Percentiles rank a stretch among this genome's conserved stretches.
Evolutionary conservation across 2,113 vertebrate genomes (phyloP).

Genomic region (Pristiophorus japonicus): DNA sequence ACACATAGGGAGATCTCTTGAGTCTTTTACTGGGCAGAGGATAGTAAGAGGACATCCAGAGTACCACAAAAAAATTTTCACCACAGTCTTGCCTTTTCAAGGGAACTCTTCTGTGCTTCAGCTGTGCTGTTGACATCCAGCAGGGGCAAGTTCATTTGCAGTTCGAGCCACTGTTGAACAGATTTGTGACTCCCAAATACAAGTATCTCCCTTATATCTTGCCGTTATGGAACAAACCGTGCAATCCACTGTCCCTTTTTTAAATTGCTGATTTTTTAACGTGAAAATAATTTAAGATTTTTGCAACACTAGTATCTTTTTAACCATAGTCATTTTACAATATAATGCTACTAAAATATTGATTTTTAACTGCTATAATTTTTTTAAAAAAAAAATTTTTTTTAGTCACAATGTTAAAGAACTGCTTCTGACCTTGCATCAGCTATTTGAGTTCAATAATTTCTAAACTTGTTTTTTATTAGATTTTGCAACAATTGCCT

Average conservation of each 20-base stretch:
- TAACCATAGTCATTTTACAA: background rate
- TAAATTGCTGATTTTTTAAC: background rate
- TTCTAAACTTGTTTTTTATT: slow-evolving; percentile 40
- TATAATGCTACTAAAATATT: background rate
- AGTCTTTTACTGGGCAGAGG: background rate
- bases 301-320: background rate
- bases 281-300: background rate
- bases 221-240: background rate
- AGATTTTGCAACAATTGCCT: slow-evolving; percentile 90
- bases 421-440: background rate
- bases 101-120: background rate
- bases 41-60: background rate
- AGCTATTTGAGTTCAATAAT: background rate
- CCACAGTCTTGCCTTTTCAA: background rate
- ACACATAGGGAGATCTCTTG: background rate
- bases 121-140: background rate
- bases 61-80: background rate
- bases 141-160: background rate
- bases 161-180: background rate
- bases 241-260: background rate
- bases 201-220: background rate
- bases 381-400: too few relatives aligned
- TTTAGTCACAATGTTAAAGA: background rate
- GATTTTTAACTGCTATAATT: background rate
- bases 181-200: background rate